These are phyloP conservation scores for Platycercus adscitus DNA, from an alignment of 2,113 vertebrate genomes.

Conservation along the genomic window DNA sequence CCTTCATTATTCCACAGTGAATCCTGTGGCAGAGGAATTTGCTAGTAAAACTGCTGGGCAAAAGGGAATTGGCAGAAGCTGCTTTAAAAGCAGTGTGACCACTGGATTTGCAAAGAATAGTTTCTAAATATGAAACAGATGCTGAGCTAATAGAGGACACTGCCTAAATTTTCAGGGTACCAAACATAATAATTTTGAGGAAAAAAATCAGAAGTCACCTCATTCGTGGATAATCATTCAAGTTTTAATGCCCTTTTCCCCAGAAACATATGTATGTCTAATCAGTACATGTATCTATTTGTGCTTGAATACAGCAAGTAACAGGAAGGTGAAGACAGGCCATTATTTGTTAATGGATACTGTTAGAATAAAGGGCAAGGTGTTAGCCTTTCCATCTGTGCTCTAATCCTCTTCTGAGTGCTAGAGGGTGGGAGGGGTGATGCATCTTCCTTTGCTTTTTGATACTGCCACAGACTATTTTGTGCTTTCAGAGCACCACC, in stretches of 20 bases:
- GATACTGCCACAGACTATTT: not conserved
- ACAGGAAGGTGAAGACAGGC: not conserved
- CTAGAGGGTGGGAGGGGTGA: not conserved
- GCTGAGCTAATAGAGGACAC: not conserved
- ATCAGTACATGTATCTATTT: not conserved
- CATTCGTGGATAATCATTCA: not conserved
- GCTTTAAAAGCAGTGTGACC: constrained; percentile 28
- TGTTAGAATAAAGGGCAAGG: not conserved
- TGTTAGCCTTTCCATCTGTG: not conserved
- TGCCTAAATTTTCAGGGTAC: not conserved
- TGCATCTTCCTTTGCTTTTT: not conserved
- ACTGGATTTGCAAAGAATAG: not conserved
- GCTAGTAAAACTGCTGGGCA: constrained; percentile 42
- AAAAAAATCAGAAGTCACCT: not conserved
- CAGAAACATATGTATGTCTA: not conserved
- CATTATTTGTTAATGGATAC: constrained; percentile 1
- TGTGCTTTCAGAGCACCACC: not conserved
- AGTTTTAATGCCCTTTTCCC: not conserved
- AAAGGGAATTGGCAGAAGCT: constrained; percentile 30
- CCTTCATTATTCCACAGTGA: constrained; percentile 33
- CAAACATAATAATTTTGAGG: not conserved
- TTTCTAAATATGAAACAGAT: constrained; percentile 51
- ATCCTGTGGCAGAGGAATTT: constrained; percentile 49
- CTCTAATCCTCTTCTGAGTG: not conserved
- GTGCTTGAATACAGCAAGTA: not conserved